Percentiles rank a stretch among this genome's conserved stretches.
Evolutionary conservation across 2,797 vertebrate genomes (phyloP).

Genomic region (Sparus aurata): DNA sequence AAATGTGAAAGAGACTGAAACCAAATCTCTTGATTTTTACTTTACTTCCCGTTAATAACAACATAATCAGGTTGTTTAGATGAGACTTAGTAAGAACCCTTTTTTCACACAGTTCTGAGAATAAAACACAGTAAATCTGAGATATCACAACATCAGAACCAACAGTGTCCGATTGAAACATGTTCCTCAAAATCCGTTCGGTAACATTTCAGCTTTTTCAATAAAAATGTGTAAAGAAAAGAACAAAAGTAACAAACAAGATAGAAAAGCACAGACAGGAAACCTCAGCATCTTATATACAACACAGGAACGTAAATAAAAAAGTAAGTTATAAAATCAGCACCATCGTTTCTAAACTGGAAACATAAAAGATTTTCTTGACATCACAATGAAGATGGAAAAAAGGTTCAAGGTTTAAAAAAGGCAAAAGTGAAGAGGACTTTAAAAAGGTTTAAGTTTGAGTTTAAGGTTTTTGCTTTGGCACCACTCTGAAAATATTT

Average conservation of each 20-base stretch:
- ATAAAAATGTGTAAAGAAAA: neutral
- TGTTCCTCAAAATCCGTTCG: neutral
- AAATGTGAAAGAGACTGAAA: no score
- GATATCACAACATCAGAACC: neutral
- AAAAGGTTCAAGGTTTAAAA: neutral
- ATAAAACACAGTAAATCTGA: no score
- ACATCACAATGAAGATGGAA: neutral
- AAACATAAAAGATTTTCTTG: neutral
- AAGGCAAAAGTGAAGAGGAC: neutral
- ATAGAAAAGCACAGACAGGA: neutral
- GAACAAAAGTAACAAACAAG: neutral
- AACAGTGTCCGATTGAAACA: neutral
- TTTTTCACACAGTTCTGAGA: neutral
- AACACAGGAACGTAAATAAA: neutral
- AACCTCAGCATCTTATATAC: neutral
- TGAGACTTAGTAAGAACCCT: no score
- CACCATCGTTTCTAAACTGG: neutral
- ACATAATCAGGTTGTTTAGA: no score
- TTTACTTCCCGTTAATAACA: no score
- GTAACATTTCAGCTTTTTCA: no score
- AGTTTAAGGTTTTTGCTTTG: neutral
- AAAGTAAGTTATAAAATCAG: constrained; percentile 1
- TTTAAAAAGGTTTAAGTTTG: no score
- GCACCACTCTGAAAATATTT: neutral
- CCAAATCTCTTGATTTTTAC: no score